Conservation (phyloP, 1,140 invertebrate species). For the Zaprionus vittiger region DNA sequence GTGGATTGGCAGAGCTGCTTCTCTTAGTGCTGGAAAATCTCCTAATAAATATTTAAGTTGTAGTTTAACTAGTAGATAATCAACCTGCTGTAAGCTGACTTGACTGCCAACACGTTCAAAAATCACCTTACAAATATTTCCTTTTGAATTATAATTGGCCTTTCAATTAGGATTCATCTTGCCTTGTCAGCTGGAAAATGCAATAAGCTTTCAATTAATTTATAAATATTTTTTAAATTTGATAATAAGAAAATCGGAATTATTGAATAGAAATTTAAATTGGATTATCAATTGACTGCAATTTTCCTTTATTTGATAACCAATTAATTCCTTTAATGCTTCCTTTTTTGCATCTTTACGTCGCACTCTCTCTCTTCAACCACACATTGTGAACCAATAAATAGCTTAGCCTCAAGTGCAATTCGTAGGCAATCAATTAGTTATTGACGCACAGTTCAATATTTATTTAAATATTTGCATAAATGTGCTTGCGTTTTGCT, state of each 20-base stretch:
- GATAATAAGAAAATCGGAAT: neutral
- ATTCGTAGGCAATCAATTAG: neutral
- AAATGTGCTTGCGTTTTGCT: slow-evolving; percentile 16
- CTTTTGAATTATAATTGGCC: neutral
- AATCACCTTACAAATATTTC: neutral
- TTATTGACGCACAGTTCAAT: slow-evolving; percentile 4
- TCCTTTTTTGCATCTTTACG: neutral
- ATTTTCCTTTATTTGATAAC: neutral
- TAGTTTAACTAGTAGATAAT: too few species aligned
- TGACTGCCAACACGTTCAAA: neutral
- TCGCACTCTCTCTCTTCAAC: neutral
- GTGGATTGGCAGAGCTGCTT: neutral
- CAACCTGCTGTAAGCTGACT: neutral
- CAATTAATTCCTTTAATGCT: neutral
- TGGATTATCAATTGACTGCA: neutral
- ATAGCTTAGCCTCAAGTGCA: neutral
- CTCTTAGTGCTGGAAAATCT: neutral
- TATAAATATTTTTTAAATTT: neutral
- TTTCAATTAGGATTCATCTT: too few species aligned
- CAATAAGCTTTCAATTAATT: neutral
- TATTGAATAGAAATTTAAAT: neutral
- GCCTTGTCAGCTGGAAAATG: neutral
- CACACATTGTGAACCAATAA: neutral
- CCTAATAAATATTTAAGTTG: neutral
- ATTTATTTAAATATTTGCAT: slow-evolving; percentile 18